These are phyloP conservation scores for Agapornis roseicollis DNA, from an alignment of 2,113 vertebrate species.

Conservation along the genomic window DNA sequence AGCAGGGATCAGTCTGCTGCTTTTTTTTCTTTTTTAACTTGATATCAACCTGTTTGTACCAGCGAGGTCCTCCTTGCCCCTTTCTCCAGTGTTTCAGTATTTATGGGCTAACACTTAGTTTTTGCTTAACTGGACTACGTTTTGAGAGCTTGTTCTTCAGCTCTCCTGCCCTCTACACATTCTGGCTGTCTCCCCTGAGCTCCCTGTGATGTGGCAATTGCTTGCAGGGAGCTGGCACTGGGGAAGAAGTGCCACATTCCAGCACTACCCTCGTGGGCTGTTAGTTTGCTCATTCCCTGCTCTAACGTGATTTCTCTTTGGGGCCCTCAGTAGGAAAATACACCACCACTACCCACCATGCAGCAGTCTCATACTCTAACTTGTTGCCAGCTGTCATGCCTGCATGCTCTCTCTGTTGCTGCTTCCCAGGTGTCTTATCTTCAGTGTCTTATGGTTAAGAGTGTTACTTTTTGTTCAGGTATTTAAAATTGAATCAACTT, in stretches of 20 bases:
- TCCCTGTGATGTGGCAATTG: background rate
- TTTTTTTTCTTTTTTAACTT: background rate
- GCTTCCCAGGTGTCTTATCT: background rate
- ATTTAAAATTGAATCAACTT: background rate
- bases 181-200: background rate
- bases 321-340: background rate
- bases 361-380: background rate
- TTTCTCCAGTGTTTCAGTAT: background rate
- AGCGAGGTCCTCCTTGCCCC: background rate
- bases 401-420: background rate
- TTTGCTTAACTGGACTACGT: background rate
- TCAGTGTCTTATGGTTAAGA: background rate
- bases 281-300: background rate
- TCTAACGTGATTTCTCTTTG: background rate
- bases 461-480: background rate
- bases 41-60: background rate
- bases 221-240: background rate
- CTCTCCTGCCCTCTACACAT: background rate
- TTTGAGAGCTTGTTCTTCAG: background rate
- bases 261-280: background rate
- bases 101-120: rapidly evolving
- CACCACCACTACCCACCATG: background rate
- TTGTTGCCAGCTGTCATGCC: background rate
- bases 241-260: background rate
- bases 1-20: background rate